Evolutionary conservation across 2,113 vertebrate genomes (phyloP).

Genomic region (Gopherus flavomarginatus): DNA sequence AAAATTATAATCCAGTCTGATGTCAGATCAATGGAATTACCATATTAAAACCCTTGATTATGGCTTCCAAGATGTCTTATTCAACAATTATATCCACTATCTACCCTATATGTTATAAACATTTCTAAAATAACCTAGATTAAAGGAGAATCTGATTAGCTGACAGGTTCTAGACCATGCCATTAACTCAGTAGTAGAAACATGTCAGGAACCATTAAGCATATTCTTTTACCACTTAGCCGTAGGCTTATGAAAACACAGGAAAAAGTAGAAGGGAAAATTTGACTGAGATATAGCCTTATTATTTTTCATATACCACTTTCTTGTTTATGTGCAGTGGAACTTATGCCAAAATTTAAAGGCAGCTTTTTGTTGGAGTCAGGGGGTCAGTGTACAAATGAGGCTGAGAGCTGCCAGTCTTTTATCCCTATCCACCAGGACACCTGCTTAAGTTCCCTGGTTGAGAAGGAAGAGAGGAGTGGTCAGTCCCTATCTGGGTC

Average conservation of each 20-base stretch:
- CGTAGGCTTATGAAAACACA: too few species aligned
- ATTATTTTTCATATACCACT: background rate
- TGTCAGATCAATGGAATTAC: background rate
- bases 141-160: background rate
- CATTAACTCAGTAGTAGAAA: background rate
- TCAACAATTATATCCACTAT: background rate
- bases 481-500: background rate
- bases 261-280: too few species aligned
- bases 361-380: background rate
- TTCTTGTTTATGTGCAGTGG: too few species aligned
- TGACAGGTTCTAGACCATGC: background rate
- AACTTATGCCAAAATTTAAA: background rate
- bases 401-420: background rate
- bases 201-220: background rate
- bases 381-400: background rate
- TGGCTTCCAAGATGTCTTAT: background rate
- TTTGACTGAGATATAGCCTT: too few species aligned
- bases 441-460: background rate
- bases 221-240: too few species aligned
- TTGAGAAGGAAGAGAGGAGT: background rate
- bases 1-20: background rate
- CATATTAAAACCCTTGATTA: background rate
- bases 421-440: too few species aligned
- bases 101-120: background rate
- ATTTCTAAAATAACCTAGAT: background rate